Conservation (phyloP, 2,797 vertebrate genomes). For the Anguilla megastoma region DNA sequence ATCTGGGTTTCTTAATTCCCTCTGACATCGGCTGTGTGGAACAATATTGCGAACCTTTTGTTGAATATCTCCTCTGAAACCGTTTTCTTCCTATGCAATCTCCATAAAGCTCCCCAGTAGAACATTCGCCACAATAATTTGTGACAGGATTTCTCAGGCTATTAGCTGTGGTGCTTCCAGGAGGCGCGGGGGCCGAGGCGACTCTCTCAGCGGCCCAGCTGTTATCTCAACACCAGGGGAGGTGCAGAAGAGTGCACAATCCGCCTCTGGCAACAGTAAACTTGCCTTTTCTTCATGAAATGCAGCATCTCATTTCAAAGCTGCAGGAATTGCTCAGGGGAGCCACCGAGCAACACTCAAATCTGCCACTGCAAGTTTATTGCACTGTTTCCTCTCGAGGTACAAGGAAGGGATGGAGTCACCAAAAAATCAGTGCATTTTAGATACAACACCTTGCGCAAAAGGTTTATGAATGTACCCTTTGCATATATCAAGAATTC, state of each 20-base stretch:
- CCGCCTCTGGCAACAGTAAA: conserved; percentile 57
- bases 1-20: conserved; percentile 16
- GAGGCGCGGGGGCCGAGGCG: conserved; percentile 43
- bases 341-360: conserved; percentile 42
- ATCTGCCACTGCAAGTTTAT: conserved; percentile 54
- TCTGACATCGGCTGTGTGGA: conserved; percentile 4
- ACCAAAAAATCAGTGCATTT: conserved; percentile 49
- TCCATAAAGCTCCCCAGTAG: conserved; percentile 59
- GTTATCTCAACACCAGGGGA: conserved; percentile 55
- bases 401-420: conserved; percentile 54
- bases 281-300: conserved; percentile 57
- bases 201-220: conserved; percentile 53
- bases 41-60: conserved; percentile 27
- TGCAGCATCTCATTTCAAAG: conserved; percentile 52
- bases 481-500: conserved; percentile 20
- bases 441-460: conserved; percentile 34
- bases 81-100: conserved; percentile 40
- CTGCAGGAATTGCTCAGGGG: conserved; percentile 50
- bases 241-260: conserved; percentile 41
- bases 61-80: conserved; percentile 26
- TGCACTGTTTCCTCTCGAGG: conserved; percentile 55
- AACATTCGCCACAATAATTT: conserved; percentile 61
- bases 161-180: conserved; percentile 61
- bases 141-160: conserved; percentile 66
- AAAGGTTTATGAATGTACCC: conserved; percentile 33